Evolutionary conservation across 2,113 vertebrate genomes (phyloP).

Genomic region (Podocnemis expansa): DNA sequence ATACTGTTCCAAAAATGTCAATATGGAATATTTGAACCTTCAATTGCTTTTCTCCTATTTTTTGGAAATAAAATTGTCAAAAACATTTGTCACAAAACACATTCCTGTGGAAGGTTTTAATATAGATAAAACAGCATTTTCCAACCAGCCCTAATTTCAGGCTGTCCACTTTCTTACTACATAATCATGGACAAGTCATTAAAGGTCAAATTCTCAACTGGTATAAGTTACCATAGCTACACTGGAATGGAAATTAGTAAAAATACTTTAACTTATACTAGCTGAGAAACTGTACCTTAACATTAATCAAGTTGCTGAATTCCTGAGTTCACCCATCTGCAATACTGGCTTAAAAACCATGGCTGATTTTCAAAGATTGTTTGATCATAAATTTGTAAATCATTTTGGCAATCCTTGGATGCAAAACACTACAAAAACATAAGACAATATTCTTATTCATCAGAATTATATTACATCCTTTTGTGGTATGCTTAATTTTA

Average conservation of each 20-base stretch:
- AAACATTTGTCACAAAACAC: too few species aligned
- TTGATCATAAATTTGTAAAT: constrained; percentile 24
- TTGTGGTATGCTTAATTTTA: not conserved
- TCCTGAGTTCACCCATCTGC: constrained; percentile 11
- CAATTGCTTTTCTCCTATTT: not conserved
- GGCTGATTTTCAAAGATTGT: not conserved
- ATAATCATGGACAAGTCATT: not conserved
- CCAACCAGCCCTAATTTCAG: not conserved
- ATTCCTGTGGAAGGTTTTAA: not conserved
- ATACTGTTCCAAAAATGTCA: not conserved
- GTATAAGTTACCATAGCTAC: not conserved
- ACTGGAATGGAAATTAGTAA: not conserved
- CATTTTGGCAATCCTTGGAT: not conserved
- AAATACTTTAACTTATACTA: constrained; percentile 19
- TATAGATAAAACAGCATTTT: not conserved
- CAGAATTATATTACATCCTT: not conserved
- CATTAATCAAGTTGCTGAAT: not conserved
- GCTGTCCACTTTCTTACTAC: not conserved
- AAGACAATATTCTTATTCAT: too few species aligned
- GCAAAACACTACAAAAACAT: not conserved
- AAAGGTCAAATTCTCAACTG: not conserved
- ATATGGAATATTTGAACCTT: not conserved
- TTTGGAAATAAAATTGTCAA: not conserved
- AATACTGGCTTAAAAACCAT: not conserved
- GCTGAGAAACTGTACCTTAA: not conserved